A percentile compares a stretch with the other conserved stretches of the same genome.
phyloP scores from a whole-genome alignment of 1,140 invertebrate genomes.

The Marisa cornuarietis region DNA sequence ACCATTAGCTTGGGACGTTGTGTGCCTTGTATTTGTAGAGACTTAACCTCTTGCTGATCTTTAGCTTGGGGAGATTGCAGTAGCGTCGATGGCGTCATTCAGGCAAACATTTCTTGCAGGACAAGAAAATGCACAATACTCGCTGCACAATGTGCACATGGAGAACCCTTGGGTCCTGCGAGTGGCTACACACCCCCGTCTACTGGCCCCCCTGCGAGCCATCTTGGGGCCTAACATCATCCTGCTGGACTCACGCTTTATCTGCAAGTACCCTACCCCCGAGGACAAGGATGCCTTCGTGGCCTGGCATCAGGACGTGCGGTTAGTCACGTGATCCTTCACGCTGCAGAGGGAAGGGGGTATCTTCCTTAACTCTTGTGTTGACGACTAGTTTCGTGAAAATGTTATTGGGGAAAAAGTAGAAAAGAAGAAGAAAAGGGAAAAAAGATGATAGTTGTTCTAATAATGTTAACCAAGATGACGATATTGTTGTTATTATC shows the following conservation, averaged over 20 bases:
- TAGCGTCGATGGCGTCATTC: no score
- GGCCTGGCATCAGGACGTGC: conserved; percentile 54
- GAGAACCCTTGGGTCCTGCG: conserved; percentile 44
- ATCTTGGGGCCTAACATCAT: conserved; percentile 48
- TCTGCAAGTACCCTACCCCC: conserved; percentile 47
- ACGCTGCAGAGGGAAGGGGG: neutral
- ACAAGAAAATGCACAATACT: conserved; percentile 43
- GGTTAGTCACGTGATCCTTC: conserved; percentile 28
- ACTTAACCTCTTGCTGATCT: no score
- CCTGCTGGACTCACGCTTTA: conserved; percentile 51
- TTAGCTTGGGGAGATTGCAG: no score
- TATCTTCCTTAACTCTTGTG: neutral
- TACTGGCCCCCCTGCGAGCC: conserved; percentile 38
- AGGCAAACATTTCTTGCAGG: conserved; percentile 25
- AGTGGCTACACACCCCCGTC: conserved; percentile 38
- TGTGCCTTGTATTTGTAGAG: no score
- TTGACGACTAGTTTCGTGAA: neutral
- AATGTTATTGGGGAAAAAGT: neutral
- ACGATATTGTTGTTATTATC: neutral
- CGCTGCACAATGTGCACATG: conserved; percentile 49
- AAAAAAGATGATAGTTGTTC: neutral
- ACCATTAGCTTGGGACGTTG: no score
- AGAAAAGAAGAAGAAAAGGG: neutral
- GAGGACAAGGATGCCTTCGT: conserved; percentile 38
- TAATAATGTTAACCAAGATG: conserved; percentile 2